Conservation (phyloP, 2,113 vertebrate genomes). For the Phylloscopus whistleri region DNA sequence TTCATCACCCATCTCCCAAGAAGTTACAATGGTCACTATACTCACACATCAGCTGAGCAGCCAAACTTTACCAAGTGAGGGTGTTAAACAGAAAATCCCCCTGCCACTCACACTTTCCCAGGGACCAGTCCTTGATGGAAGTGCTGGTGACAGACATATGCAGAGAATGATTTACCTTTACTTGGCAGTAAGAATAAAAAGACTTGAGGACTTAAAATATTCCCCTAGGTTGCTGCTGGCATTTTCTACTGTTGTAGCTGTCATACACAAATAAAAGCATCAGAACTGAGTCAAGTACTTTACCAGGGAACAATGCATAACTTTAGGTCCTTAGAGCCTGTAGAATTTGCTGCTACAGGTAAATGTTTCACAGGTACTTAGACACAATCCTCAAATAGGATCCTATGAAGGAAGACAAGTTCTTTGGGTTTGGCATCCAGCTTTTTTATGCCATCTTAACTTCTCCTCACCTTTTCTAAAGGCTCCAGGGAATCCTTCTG, state of each 20-base stretch:
- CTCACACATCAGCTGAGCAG: not conserved
- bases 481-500: not conserved
- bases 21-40: not conserved
- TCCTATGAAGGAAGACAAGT: not conserved
- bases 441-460: not conserved
- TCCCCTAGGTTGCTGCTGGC: not conserved
- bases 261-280: not conserved
- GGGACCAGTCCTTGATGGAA: not conserved
- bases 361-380: not conserved
- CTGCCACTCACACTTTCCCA: not conserved
- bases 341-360: not conserved
- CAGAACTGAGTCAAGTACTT: not conserved
- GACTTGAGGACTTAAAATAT: not conserved
- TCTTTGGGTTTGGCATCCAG: not conserved
- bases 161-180: not conserved
- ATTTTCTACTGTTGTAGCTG: not conserved
- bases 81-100: slow-evolving; percentile 43
- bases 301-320: not conserved
- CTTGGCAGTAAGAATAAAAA: not conserved
- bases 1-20: not conserved
- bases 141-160: not conserved
- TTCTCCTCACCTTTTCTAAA: not conserved
- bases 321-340: not conserved
- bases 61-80: not conserved
- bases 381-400: not conserved